Evolutionary conservation across 2,888 invertebrate genomes (phyloP).

Genomic region (Drosophila mettleri): DNA sequence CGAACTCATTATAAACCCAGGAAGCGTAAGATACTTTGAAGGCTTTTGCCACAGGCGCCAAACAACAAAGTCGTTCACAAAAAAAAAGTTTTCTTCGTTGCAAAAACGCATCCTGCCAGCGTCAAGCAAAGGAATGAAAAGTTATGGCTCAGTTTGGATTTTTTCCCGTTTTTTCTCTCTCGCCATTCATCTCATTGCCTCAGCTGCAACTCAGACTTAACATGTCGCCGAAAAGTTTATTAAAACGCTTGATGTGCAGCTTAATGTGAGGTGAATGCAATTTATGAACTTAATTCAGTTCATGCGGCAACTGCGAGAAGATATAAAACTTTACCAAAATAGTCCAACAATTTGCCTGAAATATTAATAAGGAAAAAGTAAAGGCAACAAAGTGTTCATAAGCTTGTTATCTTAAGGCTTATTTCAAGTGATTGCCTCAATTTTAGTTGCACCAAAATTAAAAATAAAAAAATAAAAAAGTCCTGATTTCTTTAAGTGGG

Average conservation of each 20-base stretch:
- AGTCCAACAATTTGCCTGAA: background rate
- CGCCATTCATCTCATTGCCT: constrained; percentile 19
- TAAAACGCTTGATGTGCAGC: constrained; percentile 48
- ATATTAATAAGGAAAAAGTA: background rate
- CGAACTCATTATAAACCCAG: constrained; percentile 75
- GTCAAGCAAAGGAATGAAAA: constrained; percentile 62
- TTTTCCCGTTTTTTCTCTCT: constrained; percentile 14
- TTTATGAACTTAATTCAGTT: constrained; percentile 35
- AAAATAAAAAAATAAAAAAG: constrained; percentile 4
- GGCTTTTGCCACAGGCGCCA: constrained; percentile 64
- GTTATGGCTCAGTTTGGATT: constrained; percentile 47
- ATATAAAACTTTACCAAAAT: constrained; percentile 16
- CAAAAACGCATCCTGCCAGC: constrained; percentile 69
- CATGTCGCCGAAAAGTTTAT: constrained; percentile 47
- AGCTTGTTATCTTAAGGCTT: background rate
- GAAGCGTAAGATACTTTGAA: constrained; percentile 72
- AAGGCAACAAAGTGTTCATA: background rate
- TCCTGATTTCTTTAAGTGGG: background rate
- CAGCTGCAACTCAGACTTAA: constrained; percentile 36
- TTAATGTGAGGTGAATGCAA: constrained; percentile 50
- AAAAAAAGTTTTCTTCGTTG: constrained; percentile 59
- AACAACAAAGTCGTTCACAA: constrained; percentile 52
- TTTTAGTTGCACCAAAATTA: background rate
- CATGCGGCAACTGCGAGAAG: constrained; percentile 1
- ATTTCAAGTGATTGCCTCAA: background rate